Base-by-base conservation (phyloP, 1,140 invertebrate genomes). In the Drosophila pseudoananassae region DNA sequence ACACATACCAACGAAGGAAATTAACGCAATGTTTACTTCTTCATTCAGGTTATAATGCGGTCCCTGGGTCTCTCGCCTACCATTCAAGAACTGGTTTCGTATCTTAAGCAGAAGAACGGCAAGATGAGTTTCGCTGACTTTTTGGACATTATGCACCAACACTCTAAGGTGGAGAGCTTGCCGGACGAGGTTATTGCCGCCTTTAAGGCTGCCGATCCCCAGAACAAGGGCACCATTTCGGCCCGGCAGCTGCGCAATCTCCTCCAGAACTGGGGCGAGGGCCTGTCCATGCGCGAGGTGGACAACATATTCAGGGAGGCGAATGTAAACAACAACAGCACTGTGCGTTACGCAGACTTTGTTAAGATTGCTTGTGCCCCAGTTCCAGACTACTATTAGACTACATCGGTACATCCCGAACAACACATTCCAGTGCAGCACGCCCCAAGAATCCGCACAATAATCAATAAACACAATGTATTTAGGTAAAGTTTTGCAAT, bases 81-180 rank as follows among this genome's bases (percentile, higher is more conserved):
- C 2, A 97, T 97, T 76, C 95, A 96, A 53, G 98, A 99, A 93
- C 92, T 99, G 29, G 95, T 96, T 73, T 95, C 95, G 49, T 98
- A 98, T 91, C 93, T 97, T 7, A 96, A 96, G 90, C 95, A 96
- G 17, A 97, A 93, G 94, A 96, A 95, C 90, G 97, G 97, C 3
- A 97, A 97, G 92, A 97, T 99, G 95, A 96, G 96, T 2, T 99
- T 99, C 93, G 97, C 98, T 1, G 97, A 98, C 87, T 99, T 99
- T 87, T 92, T 99, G 7, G 98, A 99, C 90, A 96, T 98, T 1
- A 97, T 99, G 97, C 97, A 99, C 92, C 94, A 96, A 68, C 98
- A 99, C 92, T 97, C 94, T 91, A 88, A 94, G 93, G 95, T 95
- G 3, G 98, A 99, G 92, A 96, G 98, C 91, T 92, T 98, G 33